Percentiles rank a stretch among this genome's conserved stretches.
Conservation (phyloP, 64 coral and sea anemone species). For the Stylophora pistillata region DNA sequence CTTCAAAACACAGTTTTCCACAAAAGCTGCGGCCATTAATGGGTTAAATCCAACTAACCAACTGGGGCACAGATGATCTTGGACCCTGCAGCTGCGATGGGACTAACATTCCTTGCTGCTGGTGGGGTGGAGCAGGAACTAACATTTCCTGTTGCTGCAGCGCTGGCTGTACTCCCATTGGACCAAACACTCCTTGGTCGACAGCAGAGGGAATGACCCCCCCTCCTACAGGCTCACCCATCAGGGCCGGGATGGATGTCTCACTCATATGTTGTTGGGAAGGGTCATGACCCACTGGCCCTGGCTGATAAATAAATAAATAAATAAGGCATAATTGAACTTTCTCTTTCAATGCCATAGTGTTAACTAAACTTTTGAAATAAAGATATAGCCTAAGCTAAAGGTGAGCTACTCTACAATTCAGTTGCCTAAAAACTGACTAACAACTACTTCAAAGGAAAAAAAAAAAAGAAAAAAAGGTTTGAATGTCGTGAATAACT, state of each 20-base stretch:
- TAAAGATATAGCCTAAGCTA: too few species aligned
- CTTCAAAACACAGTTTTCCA: too few species aligned
- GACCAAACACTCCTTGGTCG: slow-evolving; percentile 27
- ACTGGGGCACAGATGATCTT: slow-evolving; percentile 1
- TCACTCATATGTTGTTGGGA: slow-evolving; percentile 8
- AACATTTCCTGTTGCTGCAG: slow-evolving; percentile 20
- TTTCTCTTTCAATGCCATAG: too few species aligned
- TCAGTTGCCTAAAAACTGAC: too few species aligned
- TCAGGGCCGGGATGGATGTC: neutral
- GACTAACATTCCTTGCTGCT: slow-evolving; percentile 13
- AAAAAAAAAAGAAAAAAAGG: too few species aligned
- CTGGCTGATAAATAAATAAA: neutral
- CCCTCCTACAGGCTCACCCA: neutral
- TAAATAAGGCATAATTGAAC: neutral
- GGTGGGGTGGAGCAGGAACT: neutral
- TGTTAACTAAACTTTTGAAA: too few species aligned
- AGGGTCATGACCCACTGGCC: neutral
- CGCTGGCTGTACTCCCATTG: neutral
- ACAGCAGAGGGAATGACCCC: neutral
- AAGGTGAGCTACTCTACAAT: neutral
- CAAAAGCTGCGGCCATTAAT: too few species aligned
- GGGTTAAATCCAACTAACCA: slow-evolving; percentile 1
- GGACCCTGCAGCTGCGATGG: neutral
- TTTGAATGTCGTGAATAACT: too few species aligned
- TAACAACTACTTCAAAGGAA: too few species aligned